Evolutionary conservation across 2,888 invertebrate species (phyloP), one percentile per base, ranked within the genome.

Genomic region (Meteorus colon): DNA sequence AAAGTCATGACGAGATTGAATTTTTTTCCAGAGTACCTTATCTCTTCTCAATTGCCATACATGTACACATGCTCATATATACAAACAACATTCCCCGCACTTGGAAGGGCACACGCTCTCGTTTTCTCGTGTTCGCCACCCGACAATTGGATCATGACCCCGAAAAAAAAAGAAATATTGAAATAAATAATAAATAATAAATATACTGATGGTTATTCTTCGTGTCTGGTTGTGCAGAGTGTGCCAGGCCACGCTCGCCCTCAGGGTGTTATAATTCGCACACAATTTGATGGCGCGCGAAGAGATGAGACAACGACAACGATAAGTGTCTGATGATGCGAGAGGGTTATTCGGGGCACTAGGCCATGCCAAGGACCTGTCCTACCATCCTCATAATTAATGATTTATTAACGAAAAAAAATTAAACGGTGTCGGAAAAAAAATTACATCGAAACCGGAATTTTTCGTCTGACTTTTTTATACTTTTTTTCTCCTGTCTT

Each of bases 341-440:
- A 55, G 55, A 77, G 81, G 78, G 82, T 83, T 88, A 88, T 88
- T 84, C 85, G 86, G 88, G 88, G 88, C 86, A 88, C 87, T 89
- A 88, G 88, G 87, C 85, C 87, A 86, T 76, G 84, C 83, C 82
- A 79, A 83, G 82, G 82, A 83, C 82, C 81, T 80, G 75, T 78
- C 78, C 77, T 76, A 76, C 74, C 71, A 77, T 77, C 74, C 79
- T 76, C 72, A 76, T 69, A 69, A 76, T 76, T 76, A 76, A 76
- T 76, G 76, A 76, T 66, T 66, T 41, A 73, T 66, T 66, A 34
- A 72, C 24, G n/a, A 34, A 41, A 60, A 14, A 34, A 34, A 59
- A 74, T 41, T 19, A 59, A 74, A 60, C 55, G 10, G 14, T 31
- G 51, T 19, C 68, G 62, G 27, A 55, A 73, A 66, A 51, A 78